These are phyloP conservation scores for Euwallacea similis DNA, from an alignment of 1,140 invertebrate genomes.

Conservation along the genomic window DNA sequence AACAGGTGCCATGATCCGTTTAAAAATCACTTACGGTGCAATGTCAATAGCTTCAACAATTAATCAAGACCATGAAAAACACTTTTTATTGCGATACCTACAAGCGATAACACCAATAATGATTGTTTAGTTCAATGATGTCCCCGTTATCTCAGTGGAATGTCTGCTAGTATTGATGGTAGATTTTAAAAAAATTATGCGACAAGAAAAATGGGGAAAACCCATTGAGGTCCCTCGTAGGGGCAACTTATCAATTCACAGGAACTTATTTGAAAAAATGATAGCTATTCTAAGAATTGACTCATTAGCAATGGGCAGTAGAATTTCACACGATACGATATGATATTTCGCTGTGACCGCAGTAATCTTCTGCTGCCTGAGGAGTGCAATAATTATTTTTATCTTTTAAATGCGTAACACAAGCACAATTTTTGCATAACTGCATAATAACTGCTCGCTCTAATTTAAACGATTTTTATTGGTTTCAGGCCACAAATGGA, in stretches of 20 bases:
- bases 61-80: background rate
- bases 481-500: conserved; percentile 48
- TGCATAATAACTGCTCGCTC: background rate
- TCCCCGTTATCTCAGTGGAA: background rate
- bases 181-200: too few relatives aligned
- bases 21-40: background rate
- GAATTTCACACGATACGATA: too few relatives aligned
- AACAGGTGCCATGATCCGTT: background rate
- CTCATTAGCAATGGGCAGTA: too few relatives aligned
- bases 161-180: too few relatives aligned
- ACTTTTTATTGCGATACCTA: conserved; percentile 1
- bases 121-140: background rate
- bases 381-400: background rate
- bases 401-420: background rate
- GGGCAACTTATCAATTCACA: too few relatives aligned
- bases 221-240: too few relatives aligned
- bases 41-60: background rate
- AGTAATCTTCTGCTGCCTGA: background rate
- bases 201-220: too few relatives aligned
- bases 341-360: too few relatives aligned
- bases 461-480: conserved; percentile 28
- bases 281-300: too few relatives aligned
- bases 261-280: too few relatives aligned
- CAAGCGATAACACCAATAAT: background rate
- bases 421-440: too few relatives aligned